A percentile compares a stretch with the other conserved stretches of the same genome.
Evolutionary conservation across 2,113 vertebrate species (phyloP).

Genomic region (Drymodes brunneopygia): DNA sequence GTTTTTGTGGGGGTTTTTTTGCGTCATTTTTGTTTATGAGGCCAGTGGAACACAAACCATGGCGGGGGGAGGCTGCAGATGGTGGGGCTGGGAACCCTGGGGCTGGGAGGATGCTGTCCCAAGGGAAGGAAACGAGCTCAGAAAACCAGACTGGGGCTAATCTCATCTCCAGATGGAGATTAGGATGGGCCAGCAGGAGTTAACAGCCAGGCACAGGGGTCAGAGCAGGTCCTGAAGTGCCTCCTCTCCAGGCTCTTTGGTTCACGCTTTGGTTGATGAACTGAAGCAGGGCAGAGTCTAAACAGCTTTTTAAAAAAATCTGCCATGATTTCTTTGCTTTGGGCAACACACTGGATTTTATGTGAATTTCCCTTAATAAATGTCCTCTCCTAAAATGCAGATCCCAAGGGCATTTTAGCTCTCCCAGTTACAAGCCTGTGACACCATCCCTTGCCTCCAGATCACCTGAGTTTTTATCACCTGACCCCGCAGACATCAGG

Average conservation of each 20-base stretch:
- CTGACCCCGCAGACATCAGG: neutral
- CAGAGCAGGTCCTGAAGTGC: neutral
- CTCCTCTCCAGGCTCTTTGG: neutral
- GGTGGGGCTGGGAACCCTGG: neutral
- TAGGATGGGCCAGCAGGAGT: neutral
- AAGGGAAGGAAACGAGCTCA: neutral
- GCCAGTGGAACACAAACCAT: neutral
- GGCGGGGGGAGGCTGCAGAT: neutral
- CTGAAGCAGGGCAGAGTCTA: conserved; percentile 45
- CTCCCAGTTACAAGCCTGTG: neutral
- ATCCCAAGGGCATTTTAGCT: neutral
- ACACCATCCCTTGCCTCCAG: neutral
- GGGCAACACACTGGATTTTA: neutral
- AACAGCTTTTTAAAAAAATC: neutral
- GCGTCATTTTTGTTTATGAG: neutral
- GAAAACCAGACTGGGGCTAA: neutral
- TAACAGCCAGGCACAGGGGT: conserved; percentile 22
- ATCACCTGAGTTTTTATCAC: neutral
- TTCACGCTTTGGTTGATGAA: neutral
- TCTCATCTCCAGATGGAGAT: neutral
- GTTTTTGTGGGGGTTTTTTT: neutral
- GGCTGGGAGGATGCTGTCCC: neutral
- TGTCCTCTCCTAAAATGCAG: neutral
- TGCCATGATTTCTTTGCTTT: neutral
- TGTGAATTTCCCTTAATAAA: neutral